Evolutionary conservation across 2,888 invertebrate genomes (phyloP).

Genomic region (Macroteleia sp.): DNA sequence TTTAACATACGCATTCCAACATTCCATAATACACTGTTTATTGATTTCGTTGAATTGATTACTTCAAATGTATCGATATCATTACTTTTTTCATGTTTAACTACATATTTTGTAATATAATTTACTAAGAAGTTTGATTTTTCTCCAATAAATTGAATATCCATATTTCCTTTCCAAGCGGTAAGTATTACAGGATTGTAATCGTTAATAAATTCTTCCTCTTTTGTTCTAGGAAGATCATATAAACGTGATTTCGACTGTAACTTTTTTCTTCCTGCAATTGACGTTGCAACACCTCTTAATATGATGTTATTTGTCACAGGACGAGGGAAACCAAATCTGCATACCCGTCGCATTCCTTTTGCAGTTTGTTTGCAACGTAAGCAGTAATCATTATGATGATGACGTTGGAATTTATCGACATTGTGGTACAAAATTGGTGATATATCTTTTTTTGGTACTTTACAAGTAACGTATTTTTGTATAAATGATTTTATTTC

Average conservation of each 20-base stretch:
- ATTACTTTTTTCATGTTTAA: conserved; percentile 72
- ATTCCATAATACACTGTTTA: conserved; percentile 69
- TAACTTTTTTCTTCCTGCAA: conserved; percentile 70
- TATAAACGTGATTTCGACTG: conserved; percentile 70
- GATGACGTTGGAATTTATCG: conserved; percentile 69
- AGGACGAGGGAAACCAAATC: conserved; percentile 68
- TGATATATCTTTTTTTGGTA: conserved; percentile 65
- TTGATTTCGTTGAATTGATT: conserved; percentile 72
- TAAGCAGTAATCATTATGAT: conserved; percentile 71
- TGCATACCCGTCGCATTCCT: conserved; percentile 60
- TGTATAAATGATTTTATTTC: conserved; percentile 64
- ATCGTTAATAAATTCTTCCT: conserved; percentile 65
- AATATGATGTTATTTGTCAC: conserved; percentile 55
- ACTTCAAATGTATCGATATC: conserved; percentile 62
- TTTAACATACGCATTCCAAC: conserved; percentile 44
- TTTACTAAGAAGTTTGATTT: conserved; percentile 68
- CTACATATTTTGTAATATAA: conserved; percentile 72
- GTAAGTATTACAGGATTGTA: too few relatives aligned
- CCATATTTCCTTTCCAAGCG: too few relatives aligned
- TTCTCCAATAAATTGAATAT: too few relatives aligned
- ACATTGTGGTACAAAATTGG: conserved; percentile 69
- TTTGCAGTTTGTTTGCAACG: conserved; percentile 44
- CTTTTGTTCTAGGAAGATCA: conserved; percentile 69
- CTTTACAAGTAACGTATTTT: too few relatives aligned
- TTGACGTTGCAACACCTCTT: too few relatives aligned